Conservation (phyloP, 1,140 invertebrate genomes). For the Lepidurus packardi region DNA sequence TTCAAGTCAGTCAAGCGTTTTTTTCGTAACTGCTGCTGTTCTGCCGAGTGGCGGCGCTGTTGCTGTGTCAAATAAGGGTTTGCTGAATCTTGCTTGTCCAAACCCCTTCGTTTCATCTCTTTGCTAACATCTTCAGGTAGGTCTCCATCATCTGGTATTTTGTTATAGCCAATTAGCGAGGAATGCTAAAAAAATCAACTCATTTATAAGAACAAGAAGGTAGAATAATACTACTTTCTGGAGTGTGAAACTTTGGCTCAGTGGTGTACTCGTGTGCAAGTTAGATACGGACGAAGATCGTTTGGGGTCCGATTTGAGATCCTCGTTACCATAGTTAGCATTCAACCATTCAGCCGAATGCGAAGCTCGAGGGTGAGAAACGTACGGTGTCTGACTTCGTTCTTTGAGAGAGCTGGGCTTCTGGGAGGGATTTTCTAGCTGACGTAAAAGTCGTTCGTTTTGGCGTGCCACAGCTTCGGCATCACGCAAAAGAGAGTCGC, state of each 20-base stretch:
- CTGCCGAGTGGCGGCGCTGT: neutral
- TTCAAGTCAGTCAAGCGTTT: conserved; percentile 31
- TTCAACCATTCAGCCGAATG: neutral
- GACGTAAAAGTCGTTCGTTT: conserved; percentile 78
- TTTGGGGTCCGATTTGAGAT: neutral
- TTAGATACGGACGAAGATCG: neutral
- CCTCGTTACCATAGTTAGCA: neutral
- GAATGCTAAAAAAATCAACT: neutral
- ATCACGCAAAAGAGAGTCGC: conserved; percentile 74
- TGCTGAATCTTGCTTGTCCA: conserved; percentile 22
- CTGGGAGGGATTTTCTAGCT: conserved; percentile 80
- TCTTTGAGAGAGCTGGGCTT: conserved; percentile 44
- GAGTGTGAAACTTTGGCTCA: conserved; percentile 31
- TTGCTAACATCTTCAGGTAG: conserved; percentile 8
- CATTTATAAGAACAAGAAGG: neutral
- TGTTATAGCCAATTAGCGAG: neutral
- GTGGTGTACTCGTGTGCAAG: neutral
- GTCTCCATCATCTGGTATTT: conserved; percentile 28
- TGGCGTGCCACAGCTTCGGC: conserved; percentile 84
- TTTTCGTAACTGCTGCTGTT: conserved; percentile 4
- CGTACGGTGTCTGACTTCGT: neutral
- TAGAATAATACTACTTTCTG: neutral
- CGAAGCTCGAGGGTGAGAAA: neutral
- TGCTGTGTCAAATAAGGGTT: conserved; percentile 7
- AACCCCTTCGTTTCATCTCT: conserved; percentile 31